Evolutionary conservation across 2,113 vertebrate genomes (phyloP).

Genomic region (Rhinoderma darwinii): DNA sequence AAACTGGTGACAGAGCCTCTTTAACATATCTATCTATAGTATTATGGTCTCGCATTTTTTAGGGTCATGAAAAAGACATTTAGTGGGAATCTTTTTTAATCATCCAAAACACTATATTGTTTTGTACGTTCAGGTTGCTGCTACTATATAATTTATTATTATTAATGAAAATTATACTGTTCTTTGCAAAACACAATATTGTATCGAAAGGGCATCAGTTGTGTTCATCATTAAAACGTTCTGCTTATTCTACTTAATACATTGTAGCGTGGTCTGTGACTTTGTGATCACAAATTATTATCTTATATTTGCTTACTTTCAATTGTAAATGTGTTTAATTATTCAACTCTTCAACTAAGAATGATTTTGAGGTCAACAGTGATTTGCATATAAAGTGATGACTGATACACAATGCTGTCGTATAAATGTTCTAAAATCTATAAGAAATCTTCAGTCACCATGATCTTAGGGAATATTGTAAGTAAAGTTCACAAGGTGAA

Average conservation of each 20-base stretch:
- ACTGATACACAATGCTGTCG: background rate
- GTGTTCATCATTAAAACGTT: background rate
- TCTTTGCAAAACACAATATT: background rate
- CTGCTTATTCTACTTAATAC: background rate
- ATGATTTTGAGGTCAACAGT: conserved; percentile 16
- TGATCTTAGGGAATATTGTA: background rate
- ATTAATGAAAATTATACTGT: background rate
- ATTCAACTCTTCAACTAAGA: conserved; percentile 15
- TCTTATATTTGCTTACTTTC: conserved; percentile 17
- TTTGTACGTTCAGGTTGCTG: too few relatives aligned
- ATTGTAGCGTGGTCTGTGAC: background rate
- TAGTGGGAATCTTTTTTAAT: too few relatives aligned
- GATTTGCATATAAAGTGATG: conserved; percentile 20
- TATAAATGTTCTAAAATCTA: conserved; percentile 7
- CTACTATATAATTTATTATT: too few relatives aligned
- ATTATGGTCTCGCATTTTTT: too few relatives aligned
- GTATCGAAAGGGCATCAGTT: background rate
- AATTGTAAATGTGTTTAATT: conserved; percentile 24
- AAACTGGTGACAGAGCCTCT: too few relatives aligned
- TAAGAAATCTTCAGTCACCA: background rate
- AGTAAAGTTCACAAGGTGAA: conserved; percentile 18
- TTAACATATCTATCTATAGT: too few relatives aligned
- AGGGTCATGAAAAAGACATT: too few relatives aligned
- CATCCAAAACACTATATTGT: too few relatives aligned
- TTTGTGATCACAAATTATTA: background rate